phyloP scores from a whole-genome alignment of 2,888 invertebrate genomes.

The Pachymerium ferrugineum region DNA sequence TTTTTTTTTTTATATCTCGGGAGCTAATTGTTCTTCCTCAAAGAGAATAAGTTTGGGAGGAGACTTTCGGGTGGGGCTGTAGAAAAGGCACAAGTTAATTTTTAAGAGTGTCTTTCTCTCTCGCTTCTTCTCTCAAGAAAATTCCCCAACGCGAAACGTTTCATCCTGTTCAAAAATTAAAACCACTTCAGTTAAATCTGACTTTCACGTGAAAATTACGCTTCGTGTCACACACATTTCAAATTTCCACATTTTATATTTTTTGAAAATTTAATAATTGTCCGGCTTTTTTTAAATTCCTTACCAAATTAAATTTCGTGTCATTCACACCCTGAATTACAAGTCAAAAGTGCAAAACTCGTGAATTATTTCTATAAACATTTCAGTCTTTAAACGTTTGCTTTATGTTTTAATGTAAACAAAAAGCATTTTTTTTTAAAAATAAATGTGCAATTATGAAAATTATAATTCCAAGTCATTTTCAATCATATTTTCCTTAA shows the following conservation, averaged over 20 bases:
- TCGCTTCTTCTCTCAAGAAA: too few relatives aligned
- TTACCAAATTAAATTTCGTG: not conserved
- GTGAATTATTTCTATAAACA: too few relatives aligned
- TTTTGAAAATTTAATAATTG: not conserved
- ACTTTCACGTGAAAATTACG: not conserved
- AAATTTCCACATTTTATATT: not conserved
- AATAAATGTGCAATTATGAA: not conserved
- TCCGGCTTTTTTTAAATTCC: not conserved
- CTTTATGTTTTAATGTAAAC: too few relatives aligned
- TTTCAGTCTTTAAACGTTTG: too few relatives aligned
- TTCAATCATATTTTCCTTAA: too few relatives aligned
- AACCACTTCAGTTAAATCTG: not conserved
- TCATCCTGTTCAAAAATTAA: not conserved
- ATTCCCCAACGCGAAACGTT: not conserved
- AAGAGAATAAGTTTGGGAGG: constrained; percentile 14
- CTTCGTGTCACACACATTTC: too few relatives aligned
- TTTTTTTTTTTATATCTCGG: not conserved
- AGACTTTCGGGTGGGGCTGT: constrained; percentile 10
- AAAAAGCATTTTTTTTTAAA: not conserved
- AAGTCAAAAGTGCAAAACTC: too few relatives aligned
- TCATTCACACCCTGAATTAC: not conserved
- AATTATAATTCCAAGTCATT: too few relatives aligned
- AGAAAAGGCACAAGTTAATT: not conserved
- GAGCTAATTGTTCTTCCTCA: not conserved
- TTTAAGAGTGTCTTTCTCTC: not conserved